Evolutionary conservation across 1,140 invertebrate genomes (phyloP).

Genomic region (Copidosoma floridanum): DNA sequence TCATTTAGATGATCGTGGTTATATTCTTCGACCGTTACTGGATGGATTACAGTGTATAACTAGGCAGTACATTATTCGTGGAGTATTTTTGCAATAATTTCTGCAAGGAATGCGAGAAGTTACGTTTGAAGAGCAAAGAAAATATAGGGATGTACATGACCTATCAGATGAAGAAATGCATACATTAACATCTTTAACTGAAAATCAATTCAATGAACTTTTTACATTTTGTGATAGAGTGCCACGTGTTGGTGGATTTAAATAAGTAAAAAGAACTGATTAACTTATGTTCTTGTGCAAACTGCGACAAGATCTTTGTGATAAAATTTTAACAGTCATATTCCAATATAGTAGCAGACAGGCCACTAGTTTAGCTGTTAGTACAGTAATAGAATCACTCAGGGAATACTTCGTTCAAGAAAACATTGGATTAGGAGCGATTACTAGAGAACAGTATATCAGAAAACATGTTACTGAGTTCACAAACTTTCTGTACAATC

Average conservation of each 20-base stretch:
- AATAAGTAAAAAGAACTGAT: conserved; percentile 8
- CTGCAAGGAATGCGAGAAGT: conserved; percentile 6
- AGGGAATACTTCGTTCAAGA: not conserved
- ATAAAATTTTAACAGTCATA: not conserved
- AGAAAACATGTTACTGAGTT: not conserved
- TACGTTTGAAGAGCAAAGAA: not conserved
- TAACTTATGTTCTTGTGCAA: not conserved
- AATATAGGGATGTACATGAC: not conserved
- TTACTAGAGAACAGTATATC: too few relatives aligned
- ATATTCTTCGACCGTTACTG: not conserved
- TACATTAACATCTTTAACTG: not conserved
- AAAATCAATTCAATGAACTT: not conserved
- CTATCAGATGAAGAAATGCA: conserved; percentile 14
- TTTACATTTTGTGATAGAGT: conserved; percentile 11
- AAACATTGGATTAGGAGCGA: not conserved
- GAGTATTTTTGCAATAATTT: conserved; percentile 3
- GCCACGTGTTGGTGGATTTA: not conserved
- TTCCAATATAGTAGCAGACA: conserved; percentile 1
- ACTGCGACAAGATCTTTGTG: not conserved
- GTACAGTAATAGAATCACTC: not conserved
- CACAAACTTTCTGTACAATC: not conserved
- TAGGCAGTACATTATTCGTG: conserved; percentile 8
- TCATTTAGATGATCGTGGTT: conserved; percentile 18
- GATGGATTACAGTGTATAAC: conserved; percentile 16
- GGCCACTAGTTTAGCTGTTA: not conserved